Percentiles rank a stretch among this genome's conserved stretches.
These are phyloP conservation scores for Limnephilus marmoratus DNA, from an alignment of 2,888 invertebrate species.

Conservation along the genomic window DNA sequence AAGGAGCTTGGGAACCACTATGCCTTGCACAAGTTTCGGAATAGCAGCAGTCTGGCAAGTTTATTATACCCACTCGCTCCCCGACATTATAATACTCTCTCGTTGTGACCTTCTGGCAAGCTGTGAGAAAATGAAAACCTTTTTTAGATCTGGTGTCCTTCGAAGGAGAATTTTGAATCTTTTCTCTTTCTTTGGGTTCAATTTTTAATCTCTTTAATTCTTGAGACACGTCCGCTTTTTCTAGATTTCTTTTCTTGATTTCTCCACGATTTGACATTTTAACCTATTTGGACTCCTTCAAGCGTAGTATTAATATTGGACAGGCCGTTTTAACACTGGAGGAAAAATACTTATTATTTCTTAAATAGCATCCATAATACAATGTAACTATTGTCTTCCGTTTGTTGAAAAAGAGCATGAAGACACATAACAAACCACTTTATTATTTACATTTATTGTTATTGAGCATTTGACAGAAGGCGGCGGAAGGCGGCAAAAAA, in stretches of 20 bases:
- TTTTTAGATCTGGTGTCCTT: slow-evolving; percentile 53
- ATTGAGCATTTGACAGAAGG: no score
- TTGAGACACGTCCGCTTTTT: slow-evolving; percentile 10
- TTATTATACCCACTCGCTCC: slow-evolving; percentile 43
- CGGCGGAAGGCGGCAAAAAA: no score
- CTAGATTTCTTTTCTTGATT: slow-evolving; percentile 17
- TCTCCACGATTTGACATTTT: neutral
- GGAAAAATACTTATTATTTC: neutral
- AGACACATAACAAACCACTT: no score
- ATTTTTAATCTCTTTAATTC: slow-evolving; percentile 7
- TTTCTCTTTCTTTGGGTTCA: neutral
- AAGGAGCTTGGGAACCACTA: slow-evolving; percentile 67
- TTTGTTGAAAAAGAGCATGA: no score
- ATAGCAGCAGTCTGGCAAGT: slow-evolving; percentile 53
- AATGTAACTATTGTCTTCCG: neutral
- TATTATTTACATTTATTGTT: no score
- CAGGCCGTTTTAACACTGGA: neutral
- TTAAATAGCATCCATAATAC: neutral
- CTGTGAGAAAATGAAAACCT: slow-evolving; percentile 53
- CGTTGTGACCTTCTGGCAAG: slow-evolving; percentile 53
- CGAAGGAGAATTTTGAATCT: neutral
- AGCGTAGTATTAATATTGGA: neutral
- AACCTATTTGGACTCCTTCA: neutral
- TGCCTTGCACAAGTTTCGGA: slow-evolving; percentile 47
- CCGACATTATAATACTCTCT: slow-evolving; percentile 56